phyloP scores from a whole-genome alignment of 1,140 invertebrate genomes.

The Heliconius nattereri region DNA sequence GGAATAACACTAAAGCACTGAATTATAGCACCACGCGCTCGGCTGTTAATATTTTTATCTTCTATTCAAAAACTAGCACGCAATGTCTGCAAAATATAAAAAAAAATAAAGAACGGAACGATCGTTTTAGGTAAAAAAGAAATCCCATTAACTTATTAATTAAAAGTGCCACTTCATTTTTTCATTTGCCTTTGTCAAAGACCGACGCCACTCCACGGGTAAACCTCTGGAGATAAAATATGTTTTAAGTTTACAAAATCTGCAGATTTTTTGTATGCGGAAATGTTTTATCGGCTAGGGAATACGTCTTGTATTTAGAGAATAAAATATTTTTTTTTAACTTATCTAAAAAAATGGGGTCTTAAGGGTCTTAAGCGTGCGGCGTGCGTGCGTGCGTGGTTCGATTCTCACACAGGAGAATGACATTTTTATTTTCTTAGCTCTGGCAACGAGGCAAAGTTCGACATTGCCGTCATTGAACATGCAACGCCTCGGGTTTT shows the following conservation, averaged over 20 bases:
- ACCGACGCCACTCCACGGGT: neutral
- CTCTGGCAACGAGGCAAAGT: too few relatives aligned
- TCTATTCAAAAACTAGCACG: too few relatives aligned
- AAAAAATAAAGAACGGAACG: too few relatives aligned
- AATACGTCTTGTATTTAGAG: neutral
- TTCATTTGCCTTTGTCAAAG: conserved; percentile 2
- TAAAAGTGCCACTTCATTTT: neutral
- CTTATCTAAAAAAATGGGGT: neutral
- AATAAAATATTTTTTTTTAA: neutral
- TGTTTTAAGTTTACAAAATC: neutral
- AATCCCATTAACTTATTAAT: neutral
- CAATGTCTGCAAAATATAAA: too few relatives aligned
- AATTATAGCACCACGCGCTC: neutral
- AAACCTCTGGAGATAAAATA: conserved; percentile 2
- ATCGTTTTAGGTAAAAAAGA: neutral
- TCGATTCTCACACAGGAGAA: too few relatives aligned
- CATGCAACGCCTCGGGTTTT: too few relatives aligned
- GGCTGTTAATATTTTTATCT: too few relatives aligned
- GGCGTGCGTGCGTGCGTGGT: too few relatives aligned
- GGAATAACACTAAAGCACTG: neutral
- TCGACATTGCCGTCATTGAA: too few relatives aligned
- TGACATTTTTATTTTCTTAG: too few relatives aligned
- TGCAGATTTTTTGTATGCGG: neutral
- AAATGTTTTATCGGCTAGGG: neutral
- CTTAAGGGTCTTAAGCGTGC: neutral